These are phyloP conservation scores for Oeneis ivallda DNA, from an alignment of 2,888 invertebrate genomes.

Conservation along the genomic window DNA sequence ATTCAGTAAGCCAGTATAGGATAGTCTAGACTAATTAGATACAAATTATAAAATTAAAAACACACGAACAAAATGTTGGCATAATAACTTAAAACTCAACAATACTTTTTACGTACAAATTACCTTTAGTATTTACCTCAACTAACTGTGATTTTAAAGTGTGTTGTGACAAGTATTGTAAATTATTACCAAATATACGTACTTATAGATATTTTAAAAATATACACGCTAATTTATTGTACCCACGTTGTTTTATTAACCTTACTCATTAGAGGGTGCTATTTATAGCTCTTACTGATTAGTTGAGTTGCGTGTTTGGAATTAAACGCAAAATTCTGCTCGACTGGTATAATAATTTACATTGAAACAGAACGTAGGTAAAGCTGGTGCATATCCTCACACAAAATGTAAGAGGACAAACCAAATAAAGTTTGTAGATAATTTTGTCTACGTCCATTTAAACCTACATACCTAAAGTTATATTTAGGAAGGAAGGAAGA, in stretches of 20 bases:
- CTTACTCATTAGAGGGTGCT: constrained; percentile 12
- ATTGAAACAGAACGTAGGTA: no score
- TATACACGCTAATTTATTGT: constrained; percentile 42
- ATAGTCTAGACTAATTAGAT: constrained; percentile 25
- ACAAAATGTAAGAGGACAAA: no score
- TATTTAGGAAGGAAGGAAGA: no score
- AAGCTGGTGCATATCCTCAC: no score
- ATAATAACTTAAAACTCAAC: constrained; percentile 14
- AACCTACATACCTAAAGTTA: no score
- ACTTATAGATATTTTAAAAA: constrained; percentile 38
- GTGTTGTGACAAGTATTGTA: constrained; percentile 44
- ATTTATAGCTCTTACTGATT: constrained; percentile 19
- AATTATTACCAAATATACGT: constrained; percentile 29
- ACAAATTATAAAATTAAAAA: constrained; percentile 6
- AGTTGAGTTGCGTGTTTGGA: constrained; percentile 9
- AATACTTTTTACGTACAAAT: constrained; percentile 46
- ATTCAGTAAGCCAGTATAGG: constrained; percentile 32
- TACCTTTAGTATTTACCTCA: constrained; percentile 69
- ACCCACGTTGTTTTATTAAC: constrained; percentile 36
- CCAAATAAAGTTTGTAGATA: no score
- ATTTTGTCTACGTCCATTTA: no score
- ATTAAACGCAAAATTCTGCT: neutral
- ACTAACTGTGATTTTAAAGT: constrained; percentile 72
- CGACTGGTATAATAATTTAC: neutral
- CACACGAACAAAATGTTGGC: constrained; percentile 18